These are phyloP conservation scores for Dipodomys stephensi DNA, from an alignment of 2,113 vertebrate species.

Conservation along the genomic window DNA sequence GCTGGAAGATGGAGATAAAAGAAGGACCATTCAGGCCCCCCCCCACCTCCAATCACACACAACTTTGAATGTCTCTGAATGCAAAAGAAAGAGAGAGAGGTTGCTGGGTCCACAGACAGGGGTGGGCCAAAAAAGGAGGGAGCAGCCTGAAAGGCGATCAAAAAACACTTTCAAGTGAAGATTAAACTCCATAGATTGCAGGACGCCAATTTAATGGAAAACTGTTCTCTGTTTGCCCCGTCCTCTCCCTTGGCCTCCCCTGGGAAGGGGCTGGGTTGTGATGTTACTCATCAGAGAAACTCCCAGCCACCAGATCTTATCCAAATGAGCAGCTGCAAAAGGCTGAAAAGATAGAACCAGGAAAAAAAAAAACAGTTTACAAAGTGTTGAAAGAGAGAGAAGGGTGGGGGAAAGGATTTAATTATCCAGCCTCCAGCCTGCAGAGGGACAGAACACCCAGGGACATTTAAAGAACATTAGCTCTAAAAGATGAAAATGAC, in stretches of 20 bases:
- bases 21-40: background rate
- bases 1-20: conserved; percentile 63
- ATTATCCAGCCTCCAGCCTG: conserved; percentile 41
- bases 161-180: conserved; percentile 80
- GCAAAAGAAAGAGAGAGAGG: conserved; percentile 10
- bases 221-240: conserved; percentile 27
- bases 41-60: background rate
- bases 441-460: background rate
- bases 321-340: conserved; percentile 62
- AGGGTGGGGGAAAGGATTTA: conserved; percentile 26
- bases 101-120: conserved; percentile 58
- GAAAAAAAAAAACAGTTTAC: conserved; percentile 60
- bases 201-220: conserved; percentile 78
- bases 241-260: conserved; percentile 67
- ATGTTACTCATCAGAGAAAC: conserved; percentile 74
- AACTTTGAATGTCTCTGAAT: conserved; percentile 27
- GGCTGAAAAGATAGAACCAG: conserved; percentile 52
- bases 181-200: conserved; percentile 77
- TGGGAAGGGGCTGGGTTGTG: conserved; percentile 70
- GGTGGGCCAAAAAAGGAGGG: conserved; percentile 43
- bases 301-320: conserved; percentile 68
- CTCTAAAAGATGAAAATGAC: background rate
- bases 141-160: conserved; percentile 75
- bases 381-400: conserved; percentile 55
- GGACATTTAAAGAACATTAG: background rate